Evolutionary conservation across 2,797 vertebrate species (phyloP).

Genomic region (Todus mexicanus): DNA sequence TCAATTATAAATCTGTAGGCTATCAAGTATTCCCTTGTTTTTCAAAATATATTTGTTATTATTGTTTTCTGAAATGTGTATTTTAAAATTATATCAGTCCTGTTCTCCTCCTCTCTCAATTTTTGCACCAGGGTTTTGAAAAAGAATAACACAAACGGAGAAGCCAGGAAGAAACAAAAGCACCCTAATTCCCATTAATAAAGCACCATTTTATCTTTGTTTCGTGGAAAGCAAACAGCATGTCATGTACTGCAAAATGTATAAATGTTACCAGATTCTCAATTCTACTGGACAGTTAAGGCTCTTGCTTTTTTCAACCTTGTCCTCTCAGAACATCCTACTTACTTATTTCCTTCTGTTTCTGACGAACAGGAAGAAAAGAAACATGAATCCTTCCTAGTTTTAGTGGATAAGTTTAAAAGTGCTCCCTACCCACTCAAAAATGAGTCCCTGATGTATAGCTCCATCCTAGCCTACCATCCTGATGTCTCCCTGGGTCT

Average conservation of each 20-base stretch:
- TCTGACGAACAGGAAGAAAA: not conserved
- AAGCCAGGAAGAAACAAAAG: not conserved
- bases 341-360: not conserved
- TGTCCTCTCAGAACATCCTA: not conserved
- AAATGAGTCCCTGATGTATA: not conserved
- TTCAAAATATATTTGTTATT: not conserved
- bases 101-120: not conserved
- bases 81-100: not conserved
- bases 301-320: not conserved
- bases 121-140: not conserved
- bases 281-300: not conserved
- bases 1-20: not conserved
- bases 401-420: not conserved
- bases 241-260: not conserved
- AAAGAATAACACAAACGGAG: not conserved
- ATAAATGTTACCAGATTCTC: not conserved
- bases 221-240: not conserved
- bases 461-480: not conserved
- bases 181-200: not conserved
- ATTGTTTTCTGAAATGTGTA: not conserved
- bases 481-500: not conserved
- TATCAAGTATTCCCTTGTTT: not conserved
- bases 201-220: not conserved
- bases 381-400: fast-evolving
- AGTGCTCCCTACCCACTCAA: not conserved